A percentile compares a stretch with the other conserved stretches of the same genome.
Evolutionary conservation across 2,113 vertebrate genomes (phyloP).

Genomic region (Sisor rabdophorus): DNA sequence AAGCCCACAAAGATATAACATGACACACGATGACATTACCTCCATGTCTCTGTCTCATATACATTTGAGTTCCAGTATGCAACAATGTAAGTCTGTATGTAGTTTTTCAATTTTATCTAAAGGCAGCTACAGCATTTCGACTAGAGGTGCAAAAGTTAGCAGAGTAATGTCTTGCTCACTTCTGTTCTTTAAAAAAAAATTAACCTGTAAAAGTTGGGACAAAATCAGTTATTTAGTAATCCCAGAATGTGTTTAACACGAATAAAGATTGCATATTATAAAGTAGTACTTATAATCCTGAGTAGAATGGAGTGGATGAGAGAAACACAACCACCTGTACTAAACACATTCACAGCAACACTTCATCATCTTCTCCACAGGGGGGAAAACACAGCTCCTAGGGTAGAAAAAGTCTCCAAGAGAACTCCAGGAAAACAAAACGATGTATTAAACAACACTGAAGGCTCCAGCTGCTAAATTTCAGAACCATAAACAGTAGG

Average conservation of each 20-base stretch:
- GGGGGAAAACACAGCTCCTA: conserved; percentile 18
- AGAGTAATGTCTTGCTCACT: neutral
- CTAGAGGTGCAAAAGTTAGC: neutral
- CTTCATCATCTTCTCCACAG: conserved; percentile 34
- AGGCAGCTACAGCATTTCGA: neutral
- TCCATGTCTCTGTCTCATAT: neutral
- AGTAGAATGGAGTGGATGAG: conserved; percentile 3
- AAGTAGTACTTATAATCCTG: neutral
- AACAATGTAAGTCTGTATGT: neutral
- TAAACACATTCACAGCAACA: conserved; percentile 21
- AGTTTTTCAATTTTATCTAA: neutral
- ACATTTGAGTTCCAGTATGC: neutral
- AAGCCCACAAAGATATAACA: neutral
- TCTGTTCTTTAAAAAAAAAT: neutral
- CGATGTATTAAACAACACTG: conserved; percentile 22
- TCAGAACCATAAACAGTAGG: neutral
- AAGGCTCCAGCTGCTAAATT: conserved; percentile 5
- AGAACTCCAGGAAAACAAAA: conserved; percentile 43
- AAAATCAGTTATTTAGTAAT: neutral
- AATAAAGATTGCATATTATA: neutral
- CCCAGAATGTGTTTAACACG: neutral
- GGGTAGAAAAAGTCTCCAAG: conserved; percentile 17
- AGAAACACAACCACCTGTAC: conserved; percentile 24
- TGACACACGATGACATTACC: neutral
- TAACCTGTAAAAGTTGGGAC: neutral